Conservation (phyloP, 2,113 vertebrate genomes). For the Sitta europaea region DNA sequence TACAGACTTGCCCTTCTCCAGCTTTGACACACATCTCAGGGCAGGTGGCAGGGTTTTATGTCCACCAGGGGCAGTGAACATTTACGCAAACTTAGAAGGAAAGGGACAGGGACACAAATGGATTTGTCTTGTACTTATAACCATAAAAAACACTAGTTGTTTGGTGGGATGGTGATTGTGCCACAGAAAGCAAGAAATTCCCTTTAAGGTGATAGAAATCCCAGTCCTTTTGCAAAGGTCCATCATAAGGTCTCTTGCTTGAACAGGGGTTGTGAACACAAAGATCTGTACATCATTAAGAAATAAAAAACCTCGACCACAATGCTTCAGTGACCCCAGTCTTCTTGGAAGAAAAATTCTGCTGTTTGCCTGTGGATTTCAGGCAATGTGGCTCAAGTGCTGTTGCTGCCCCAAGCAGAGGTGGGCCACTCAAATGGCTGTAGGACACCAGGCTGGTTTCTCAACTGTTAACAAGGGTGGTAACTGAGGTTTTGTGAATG, state of each 20-base stretch:
- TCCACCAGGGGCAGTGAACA: neutral
- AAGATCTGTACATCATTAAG: neutral
- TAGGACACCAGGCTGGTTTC: neutral
- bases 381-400: neutral
- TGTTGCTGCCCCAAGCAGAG: neutral
- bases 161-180: neutral
- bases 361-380: neutral
- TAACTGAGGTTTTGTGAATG: neutral
- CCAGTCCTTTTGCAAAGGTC: neutral
- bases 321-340: neutral
- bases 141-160: fast-evolving
- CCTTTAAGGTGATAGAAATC: neutral
- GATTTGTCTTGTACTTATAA: neutral
- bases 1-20: neutral
- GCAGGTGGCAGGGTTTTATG: neutral
- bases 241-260: neutral
- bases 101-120: neutral
- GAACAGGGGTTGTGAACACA: neutral
- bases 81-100: neutral
- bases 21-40: neutral
- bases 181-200: neutral
- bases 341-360: neutral
- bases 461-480: fast-evolving
- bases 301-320: neutral
- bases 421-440: neutral